A percentile compares a stretch with the other conserved stretches of the same genome.
These are phyloP conservation scores for Protonibea diacanthus DNA, from an alignment of 2,797 vertebrate species.

Conservation along the genomic window DNA sequence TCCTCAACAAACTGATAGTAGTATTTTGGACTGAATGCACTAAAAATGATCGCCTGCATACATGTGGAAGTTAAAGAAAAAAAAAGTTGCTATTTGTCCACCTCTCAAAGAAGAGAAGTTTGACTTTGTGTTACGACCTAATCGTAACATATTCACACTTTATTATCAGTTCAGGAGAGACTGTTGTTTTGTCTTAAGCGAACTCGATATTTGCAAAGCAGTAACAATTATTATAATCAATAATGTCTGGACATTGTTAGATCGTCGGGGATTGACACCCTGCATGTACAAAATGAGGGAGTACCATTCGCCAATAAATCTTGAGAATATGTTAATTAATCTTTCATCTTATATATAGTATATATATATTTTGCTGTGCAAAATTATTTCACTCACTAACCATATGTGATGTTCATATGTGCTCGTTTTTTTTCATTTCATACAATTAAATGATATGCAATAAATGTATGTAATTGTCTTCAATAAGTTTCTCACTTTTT, in stretches of 20 bases:
- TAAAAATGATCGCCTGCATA: slow-evolving; percentile 91
- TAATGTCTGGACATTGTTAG: slow-evolving; percentile 93
- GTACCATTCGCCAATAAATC: slow-evolving; percentile 94
- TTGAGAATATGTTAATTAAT: slow-evolving; percentile 96
- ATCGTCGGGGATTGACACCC: slow-evolving; percentile 96
- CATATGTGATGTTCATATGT: slow-evolving; percentile 98
- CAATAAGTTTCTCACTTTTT: slow-evolving; percentile 83
- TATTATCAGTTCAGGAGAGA: slow-evolving; percentile 91
- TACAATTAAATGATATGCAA: slow-evolving; percentile 90
- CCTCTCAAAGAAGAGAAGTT: slow-evolving; percentile 88
- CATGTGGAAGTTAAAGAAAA: slow-evolving; percentile 86
- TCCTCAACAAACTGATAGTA: slow-evolving; percentile 82
- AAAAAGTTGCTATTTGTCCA: slow-evolving; percentile 83
- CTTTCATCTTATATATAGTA: slow-evolving; percentile 84
- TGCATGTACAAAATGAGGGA: slow-evolving; percentile 94
- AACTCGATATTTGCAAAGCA: slow-evolving; percentile 95
- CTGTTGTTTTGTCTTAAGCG: slow-evolving; percentile 90
- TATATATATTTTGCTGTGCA: slow-evolving; percentile 99
- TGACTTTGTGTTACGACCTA: slow-evolving; percentile 90
- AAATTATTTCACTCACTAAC: slow-evolving; percentile 99
- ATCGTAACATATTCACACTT: slow-evolving; percentile 89
- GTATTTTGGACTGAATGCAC: slow-evolving; percentile 95
- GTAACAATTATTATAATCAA: slow-evolving; percentile 93
- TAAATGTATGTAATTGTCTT: slow-evolving; percentile 87
- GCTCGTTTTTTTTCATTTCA: slow-evolving; percentile 95